Percentiles rank a stretch among this genome's conserved stretches.
Evolutionary conservation across 2,888 invertebrate genomes (phyloP).

Genomic region (Scrobipalpa costella): DNA sequence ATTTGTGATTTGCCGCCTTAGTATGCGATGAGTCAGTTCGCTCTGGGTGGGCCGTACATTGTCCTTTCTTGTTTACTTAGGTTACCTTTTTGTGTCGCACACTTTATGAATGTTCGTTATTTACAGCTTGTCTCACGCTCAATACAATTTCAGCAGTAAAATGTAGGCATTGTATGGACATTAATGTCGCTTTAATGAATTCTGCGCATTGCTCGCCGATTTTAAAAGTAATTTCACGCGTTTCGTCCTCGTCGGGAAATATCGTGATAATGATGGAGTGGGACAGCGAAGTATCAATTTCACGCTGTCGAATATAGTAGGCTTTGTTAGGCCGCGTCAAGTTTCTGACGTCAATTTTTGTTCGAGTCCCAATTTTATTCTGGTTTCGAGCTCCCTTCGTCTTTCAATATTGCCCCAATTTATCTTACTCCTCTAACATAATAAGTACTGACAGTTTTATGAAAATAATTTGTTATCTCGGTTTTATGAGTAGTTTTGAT

Average conservation of each 20-base stretch:
- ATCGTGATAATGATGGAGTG: constrained; percentile 27
- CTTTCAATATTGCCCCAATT: constrained; percentile 47
- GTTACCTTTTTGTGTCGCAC: constrained; percentile 20
- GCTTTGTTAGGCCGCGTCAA: constrained; percentile 31
- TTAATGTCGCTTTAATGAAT: constrained; percentile 15
- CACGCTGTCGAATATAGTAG: constrained; percentile 50
- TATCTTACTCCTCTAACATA: constrained; percentile 45
- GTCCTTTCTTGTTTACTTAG: constrained; percentile 20
- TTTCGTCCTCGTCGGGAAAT: constrained; percentile 27
- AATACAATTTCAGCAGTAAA: constrained; percentile 8
- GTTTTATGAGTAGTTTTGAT: constrained; percentile 31
- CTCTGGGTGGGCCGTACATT: constrained; percentile 20
- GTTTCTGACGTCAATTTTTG: constrained; percentile 46
- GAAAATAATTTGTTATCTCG: constrained; percentile 35
- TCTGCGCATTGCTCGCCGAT: constrained; percentile 1
- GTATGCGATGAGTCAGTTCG: constrained; percentile 18
- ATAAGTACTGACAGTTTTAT: constrained; percentile 43
- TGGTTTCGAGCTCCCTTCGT: constrained; percentile 35
- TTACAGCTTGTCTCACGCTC: constrained; percentile 15
- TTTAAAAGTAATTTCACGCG: constrained; percentile 25
- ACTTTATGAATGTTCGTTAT: constrained; percentile 15
- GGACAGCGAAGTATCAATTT: constrained; percentile 47
- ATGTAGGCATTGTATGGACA: constrained; percentile 11
- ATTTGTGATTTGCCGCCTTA: constrained; percentile 18
- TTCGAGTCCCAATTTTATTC: constrained; percentile 33